Evolutionary conservation across 2,797 vertebrate species (phyloP), one percentile per base, ranked within the genome.

Genomic region (Chelon auratus): DNA sequence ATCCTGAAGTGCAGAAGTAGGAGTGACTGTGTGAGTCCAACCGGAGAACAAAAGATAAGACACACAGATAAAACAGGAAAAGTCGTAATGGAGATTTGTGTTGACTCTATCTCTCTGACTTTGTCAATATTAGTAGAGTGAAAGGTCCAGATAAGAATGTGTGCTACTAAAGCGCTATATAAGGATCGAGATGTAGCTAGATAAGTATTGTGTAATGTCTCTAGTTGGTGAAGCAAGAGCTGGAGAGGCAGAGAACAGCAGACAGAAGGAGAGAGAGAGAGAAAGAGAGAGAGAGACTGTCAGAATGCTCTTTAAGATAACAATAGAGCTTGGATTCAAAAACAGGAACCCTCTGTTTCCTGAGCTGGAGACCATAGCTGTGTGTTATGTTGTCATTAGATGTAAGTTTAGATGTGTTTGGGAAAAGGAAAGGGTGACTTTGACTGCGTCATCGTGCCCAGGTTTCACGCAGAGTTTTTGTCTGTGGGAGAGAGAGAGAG

Each of bases 311-410:
- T 63, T 82, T 61, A 63, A 82, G 83, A 88, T 86, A 92, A 94
- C 92, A 94, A 94, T 93, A 84, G 90, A 82, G 81, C 77, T 80
- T 68, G 65, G 74, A 60, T 70, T 92, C 71, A 85, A 90, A 91
- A 95, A 95, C 94, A 95, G 93, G 94, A 95, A 94, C 82, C 85
- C 92, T 93, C 93, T 95, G 93, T 93, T 94, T 95, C 94, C 94
- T 94, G 91, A 80, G 75, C 78, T 77, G 82, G 72, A 84, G 84
- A 82, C 82, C 62, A 1, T 55, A 73, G 74, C 62, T 52, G 61
- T 82, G 75, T 71, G 77, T 79, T 77, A 33, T 74, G 72, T 77
- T 87, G 73, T 79, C 82, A 76, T 82, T 68, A 72, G 81, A 73
- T 74, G 73, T 74, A 81, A 73, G 81, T 62, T 54, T 64, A n/a